Percentiles rank a stretch among this genome's conserved stretches.
Conservation (phyloP, 2,113 vertebrate species). For the Bubo bubo region DNA sequence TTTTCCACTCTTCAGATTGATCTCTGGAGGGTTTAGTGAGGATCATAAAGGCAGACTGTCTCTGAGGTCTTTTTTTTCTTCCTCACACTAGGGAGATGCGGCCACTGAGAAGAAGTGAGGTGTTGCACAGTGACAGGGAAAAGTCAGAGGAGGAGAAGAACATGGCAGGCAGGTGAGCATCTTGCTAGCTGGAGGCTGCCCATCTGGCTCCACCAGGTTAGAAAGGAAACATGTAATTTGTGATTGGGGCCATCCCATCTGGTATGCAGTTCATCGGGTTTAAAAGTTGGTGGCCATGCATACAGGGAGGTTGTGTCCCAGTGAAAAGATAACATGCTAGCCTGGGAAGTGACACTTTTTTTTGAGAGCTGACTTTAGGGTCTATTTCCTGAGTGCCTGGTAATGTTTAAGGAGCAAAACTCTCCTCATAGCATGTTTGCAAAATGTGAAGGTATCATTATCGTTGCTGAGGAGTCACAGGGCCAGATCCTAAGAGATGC, state of each 20-base stretch:
- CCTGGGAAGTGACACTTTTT: not conserved
- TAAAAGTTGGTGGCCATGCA: rapidly evolving
- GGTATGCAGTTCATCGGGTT: not conserved
- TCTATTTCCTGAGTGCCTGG: not conserved
- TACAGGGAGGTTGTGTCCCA: not conserved
- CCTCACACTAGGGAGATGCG: not conserved
- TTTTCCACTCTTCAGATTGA: not conserved
- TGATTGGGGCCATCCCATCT: not conserved
- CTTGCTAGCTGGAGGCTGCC: not conserved
- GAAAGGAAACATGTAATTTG: rapidly evolving
- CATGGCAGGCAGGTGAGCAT: not conserved
- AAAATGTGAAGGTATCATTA: not conserved
- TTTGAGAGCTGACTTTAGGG: not conserved
- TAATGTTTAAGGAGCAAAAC: not conserved
- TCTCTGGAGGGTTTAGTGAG: not conserved
- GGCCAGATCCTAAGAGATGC: not conserved
- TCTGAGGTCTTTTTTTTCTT: not conserved
- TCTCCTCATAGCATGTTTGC: not conserved
- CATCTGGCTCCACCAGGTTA: not conserved
- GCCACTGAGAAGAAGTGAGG: not conserved
- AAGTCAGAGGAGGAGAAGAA: not conserved
- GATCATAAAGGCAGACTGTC: not conserved
- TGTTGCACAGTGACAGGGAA: not conserved
- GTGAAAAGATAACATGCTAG: not conserved
- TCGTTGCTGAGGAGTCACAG: not conserved